Conservation (phyloP, 2,113 vertebrate genomes). For the Lepus europaeus region DNA sequence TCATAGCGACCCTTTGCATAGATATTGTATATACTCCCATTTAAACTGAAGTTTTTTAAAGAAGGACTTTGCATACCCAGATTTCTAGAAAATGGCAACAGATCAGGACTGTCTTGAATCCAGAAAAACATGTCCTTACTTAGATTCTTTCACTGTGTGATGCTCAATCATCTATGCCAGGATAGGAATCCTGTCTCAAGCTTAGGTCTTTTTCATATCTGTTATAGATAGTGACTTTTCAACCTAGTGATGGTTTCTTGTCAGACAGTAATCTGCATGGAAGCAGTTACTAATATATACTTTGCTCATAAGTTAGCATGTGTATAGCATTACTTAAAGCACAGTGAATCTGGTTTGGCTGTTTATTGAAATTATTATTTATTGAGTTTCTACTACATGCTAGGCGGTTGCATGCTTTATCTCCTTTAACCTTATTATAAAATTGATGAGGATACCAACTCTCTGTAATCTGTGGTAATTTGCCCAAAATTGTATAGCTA, state of each 20-base stretch:
- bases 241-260: background rate
- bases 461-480: background rate
- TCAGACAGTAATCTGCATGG: background rate
- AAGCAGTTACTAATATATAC: background rate
- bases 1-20: background rate
- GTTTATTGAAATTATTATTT: background rate
- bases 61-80: background rate
- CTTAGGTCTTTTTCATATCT: background rate
- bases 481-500: background rate
- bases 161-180: background rate
- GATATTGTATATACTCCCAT: background rate
- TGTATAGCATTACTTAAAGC: background rate
- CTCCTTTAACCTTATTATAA: background rate
- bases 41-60: background rate
- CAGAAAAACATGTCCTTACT: background rate
- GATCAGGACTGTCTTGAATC: background rate
- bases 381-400: background rate
- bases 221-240: background rate
- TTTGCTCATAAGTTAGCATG: slow-evolving; percentile 16
- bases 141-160: background rate
- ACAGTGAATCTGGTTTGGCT: background rate
- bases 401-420: background rate
- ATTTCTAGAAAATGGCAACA: background rate
- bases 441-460: background rate
- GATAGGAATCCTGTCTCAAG: background rate